Evolutionary conservation across 2,113 vertebrate genomes (phyloP), one percentile per base, ranked within the genome.

Genomic region (Dromiciops gliroides): DNA sequence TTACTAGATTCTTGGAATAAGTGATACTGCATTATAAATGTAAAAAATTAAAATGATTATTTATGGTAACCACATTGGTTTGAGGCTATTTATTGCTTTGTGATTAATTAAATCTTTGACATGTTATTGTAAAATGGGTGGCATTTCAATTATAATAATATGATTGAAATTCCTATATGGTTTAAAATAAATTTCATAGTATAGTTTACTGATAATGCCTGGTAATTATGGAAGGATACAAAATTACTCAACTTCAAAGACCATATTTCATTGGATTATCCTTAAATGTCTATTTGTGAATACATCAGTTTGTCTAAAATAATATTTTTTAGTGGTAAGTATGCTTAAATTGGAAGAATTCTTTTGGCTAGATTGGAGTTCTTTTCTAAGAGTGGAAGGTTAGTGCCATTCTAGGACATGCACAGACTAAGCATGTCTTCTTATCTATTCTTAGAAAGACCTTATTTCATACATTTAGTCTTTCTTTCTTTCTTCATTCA

Each of bases 151-250:
- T 91, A 44, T n/a, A 23, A 91, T 60, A 53, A 89, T n/a, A 53
- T 53, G 56, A 51, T 92, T 93, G 92, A 90, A 92, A 37, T 11
- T 50, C 19, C 0, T 67, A 16, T n/a, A 26, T 92, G 10, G 25
- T 90, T 95, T 93, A 90, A 50, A 51, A 95, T 92, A 50, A 51
- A 95, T 91, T 93, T 91, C 83, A 92, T 49, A 95, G 50, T 90
- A 48, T 90, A 94, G 19, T 23, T 48, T 89, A 48, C 22, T 89
- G 44, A 22, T 67, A 67, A 67, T 44, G 88, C 24, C 23, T 47
- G 44, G 88, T 48, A 26, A 48, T 48, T 89, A 19, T 44, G n/a
- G 88, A 89, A 37, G n/a, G n/a, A 89, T 60, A 92, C 90, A 67
- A 44, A 56, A 25, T 52, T 91, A 48, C 10, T 92, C 47, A 48